A percentile compares a stretch with the other conserved stretches of the same genome.
Conservation (phyloP, 2,888 invertebrate genomes). For the Tinea trinotella region DNA sequence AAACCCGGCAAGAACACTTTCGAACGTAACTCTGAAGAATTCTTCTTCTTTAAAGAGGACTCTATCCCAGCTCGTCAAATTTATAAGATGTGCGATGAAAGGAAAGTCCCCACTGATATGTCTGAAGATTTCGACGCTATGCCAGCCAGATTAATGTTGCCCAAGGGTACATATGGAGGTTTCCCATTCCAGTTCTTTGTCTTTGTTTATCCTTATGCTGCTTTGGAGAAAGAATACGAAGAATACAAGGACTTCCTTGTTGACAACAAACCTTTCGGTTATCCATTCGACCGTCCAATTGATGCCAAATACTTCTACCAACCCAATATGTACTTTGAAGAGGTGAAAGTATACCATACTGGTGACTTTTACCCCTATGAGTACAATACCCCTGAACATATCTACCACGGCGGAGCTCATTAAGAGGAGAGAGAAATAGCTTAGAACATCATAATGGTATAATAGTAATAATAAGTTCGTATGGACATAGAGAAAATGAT, state of each 20-base stretch:
- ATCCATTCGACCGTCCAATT: conserved; percentile 72
- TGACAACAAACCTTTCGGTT: conserved; percentile 70
- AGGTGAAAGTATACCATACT: conserved; percentile 49
- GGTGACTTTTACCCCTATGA: conserved; percentile 17
- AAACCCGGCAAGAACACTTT: conserved; percentile 76
- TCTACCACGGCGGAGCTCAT: background rate
- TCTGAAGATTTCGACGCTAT: conserved; percentile 70
- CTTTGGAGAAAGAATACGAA: conserved; percentile 43
- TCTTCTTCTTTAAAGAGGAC: conserved; percentile 74
- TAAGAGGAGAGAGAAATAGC: conserved; percentile 14
- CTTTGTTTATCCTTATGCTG: conserved; percentile 69
- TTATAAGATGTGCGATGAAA: conserved; percentile 69
- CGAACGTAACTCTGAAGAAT: conserved; percentile 76
- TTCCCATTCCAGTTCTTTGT: conserved; percentile 77
- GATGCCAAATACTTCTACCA: conserved; percentile 53
- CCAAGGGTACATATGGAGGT: conserved; percentile 79
- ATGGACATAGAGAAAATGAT: background rate
- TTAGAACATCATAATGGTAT: conserved; percentile 14
- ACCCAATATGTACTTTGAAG: conserved; percentile 69
- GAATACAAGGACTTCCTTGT: conserved; percentile 36
- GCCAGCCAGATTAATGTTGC: conserved; percentile 79
- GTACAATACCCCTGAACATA: conserved; percentile 9
- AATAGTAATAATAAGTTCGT: background rate
- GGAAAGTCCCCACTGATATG: conserved; percentile 64
- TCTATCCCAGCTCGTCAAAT: conserved; percentile 73